Base-by-base conservation (phyloP, 1,140 invertebrate genomes). In the Mya arenaria region DNA sequence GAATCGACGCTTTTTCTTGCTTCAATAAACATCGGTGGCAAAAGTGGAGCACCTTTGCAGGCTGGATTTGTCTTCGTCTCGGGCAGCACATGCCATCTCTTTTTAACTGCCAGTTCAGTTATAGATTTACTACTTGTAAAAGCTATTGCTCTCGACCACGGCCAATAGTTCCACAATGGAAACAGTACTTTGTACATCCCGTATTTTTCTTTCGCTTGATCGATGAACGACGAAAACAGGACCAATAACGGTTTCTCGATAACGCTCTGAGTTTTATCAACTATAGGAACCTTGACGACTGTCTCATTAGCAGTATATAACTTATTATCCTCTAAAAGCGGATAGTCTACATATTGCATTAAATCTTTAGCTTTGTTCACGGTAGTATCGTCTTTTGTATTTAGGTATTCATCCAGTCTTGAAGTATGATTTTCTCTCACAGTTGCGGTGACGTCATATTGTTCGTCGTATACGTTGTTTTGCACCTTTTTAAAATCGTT, bases 171-270 rank as follows among this genome's bases (percentile, higher is more conserved):
- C 69, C 69, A 72, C 23, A 52, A 52, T 36, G 32, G 25, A 5
- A 8, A 23, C 17, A 72, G 4, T 37, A 55, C 28, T 3, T 15
- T 19, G 17, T 72, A 36, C 48, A 72, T 55, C 1, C 25, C 25
- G 0, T 15, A 23, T 30, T 72, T 72, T 56, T 72, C 69, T 2
- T 0, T 6, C 23, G 17, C 37, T 5, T 8, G 13, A 13, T 37
- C 32, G 48, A 44, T n/a, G n/a, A n/a, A 72, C 4, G 69, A 72
- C 10, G 69, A 72, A 58, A 72, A 72, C 34, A 72, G 39, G 6
- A 72, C 34, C 69, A 72, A 37, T 39, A 72, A 55, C 10, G 69
- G 69, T 25, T 72, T 72, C 4, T 36, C 23, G 4, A 32, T 72
- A 72, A 72, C 56, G 52, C n/a, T n/a, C n/a, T n/a, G n/a, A n/a